phyloP scores from a whole-genome alignment of 1,140 invertebrate species.

The Dendrolimus punctatus region DNA sequence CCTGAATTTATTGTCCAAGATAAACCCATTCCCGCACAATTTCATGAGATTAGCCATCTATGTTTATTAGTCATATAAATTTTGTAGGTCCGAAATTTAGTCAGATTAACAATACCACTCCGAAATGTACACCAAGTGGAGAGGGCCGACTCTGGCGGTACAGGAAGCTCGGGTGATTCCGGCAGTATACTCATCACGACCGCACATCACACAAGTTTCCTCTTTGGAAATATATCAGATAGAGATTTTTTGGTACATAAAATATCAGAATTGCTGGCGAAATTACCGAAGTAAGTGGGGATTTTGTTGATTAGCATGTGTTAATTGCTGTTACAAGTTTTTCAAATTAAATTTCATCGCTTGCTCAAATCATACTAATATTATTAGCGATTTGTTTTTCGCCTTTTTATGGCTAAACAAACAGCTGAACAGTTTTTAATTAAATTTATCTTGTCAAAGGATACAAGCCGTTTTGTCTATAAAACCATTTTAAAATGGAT shows the following conservation, averaged over 20 bases:
- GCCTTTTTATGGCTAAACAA: too few species aligned
- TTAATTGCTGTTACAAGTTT: too few species aligned
- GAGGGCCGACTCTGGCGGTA: constrained; percentile 44
- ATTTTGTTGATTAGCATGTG: constrained; percentile 6
- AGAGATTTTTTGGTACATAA: constrained; percentile 92
- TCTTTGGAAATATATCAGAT: constrained; percentile 92
- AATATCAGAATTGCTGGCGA: constrained; percentile 88
- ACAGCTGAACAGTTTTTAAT: too few species aligned
- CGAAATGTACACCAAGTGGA: constrained; percentile 72
- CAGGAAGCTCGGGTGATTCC: constrained; percentile 76
- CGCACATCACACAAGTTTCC: constrained; percentile 84
- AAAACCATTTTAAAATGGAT: too few species aligned
- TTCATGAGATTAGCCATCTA: neutral
- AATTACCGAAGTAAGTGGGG: constrained; percentile 60
- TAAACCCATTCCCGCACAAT: neutral
- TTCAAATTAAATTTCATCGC: too few species aligned
- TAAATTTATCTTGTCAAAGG: too few species aligned
- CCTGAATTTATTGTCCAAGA: too few species aligned
- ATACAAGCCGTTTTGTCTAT: too few species aligned
- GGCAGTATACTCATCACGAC: constrained; percentile 91
- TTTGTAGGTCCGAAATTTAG: constrained; percentile 83
- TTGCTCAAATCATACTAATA: too few species aligned
- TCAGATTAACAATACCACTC: constrained; percentile 91
- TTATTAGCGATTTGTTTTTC: too few species aligned
- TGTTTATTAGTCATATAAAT: neutral